Conservation (phyloP, 2,888 invertebrate species). For the Xylocampa areola region DNA sequence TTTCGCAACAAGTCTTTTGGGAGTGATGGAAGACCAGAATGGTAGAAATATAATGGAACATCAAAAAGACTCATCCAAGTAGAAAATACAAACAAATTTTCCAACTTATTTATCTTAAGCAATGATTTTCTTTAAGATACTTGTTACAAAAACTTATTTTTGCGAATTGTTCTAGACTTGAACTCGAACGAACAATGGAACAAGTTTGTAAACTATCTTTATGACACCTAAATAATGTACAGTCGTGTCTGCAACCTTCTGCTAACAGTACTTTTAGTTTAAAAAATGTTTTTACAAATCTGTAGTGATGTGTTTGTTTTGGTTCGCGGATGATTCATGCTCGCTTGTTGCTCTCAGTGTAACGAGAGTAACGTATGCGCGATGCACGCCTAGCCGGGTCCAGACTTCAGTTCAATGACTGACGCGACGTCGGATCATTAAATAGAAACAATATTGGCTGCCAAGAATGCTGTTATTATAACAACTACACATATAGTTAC, state of each 20-base stretch:
- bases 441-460: slow-evolving; percentile 61
- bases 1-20: slow-evolving; percentile 13
- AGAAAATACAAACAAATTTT: slow-evolving; percentile 28
- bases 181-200: slow-evolving; percentile 36
- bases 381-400: slow-evolving; percentile 49
- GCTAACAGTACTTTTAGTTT: slow-evolving; percentile 3
- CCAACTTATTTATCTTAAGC: slow-evolving; percentile 26
- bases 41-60: slow-evolving; percentile 24
- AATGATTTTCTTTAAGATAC: slow-evolving; percentile 32
- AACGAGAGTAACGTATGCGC: slow-evolving; percentile 44
- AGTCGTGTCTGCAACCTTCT: slow-evolving; percentile 11
- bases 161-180: slow-evolving; percentile 24
- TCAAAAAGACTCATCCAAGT: slow-evolving; percentile 22
- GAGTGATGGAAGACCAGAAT: slow-evolving; percentile 28
- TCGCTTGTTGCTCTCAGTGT: slow-evolving; percentile 46
- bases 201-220: slow-evolving; percentile 39
- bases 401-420: slow-evolving; percentile 62
- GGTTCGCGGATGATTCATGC: slow-evolving; percentile 52
- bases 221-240: slow-evolving; percentile 25
- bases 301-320: slow-evolving; percentile 48
- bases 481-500: slow-evolving; percentile 51
- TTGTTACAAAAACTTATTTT: slow-evolving; percentile 30
- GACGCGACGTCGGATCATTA: slow-evolving; percentile 58
- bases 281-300: slow-evolving; percentile 17
- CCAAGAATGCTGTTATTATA: slow-evolving; percentile 60